Base-by-base conservation (phyloP, 35 echinoderm and acorn worm genomes). In the Apostichopus japonicus region DNA sequence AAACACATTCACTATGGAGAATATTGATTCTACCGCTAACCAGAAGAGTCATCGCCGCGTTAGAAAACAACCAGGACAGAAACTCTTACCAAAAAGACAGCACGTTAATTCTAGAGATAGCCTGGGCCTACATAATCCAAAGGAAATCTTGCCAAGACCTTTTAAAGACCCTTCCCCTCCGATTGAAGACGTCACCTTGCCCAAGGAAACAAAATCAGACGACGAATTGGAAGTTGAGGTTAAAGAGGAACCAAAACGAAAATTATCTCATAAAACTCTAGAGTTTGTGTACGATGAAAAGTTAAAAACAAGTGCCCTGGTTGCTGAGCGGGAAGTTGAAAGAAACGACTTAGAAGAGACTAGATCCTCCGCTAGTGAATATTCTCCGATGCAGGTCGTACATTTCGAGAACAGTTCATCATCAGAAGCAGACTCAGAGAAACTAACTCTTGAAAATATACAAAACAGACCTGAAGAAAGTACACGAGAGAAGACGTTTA, bases 241-340 rank as follows among this genome's bases (percentile, higher is more conserved):
- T 61, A 61, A 61, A 61, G 71, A 75, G 17, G 21, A 75, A 75
- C 71, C 13, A n/a, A 75, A 24, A 75, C 13, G 71, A 6, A 75
- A 75, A 19, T 19, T 75, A 75, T 75, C 71, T 75, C 71, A 75
- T 23, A 75, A 75, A 23, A 75, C 71, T n/a, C 71, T 75, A 1
- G 71, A 75, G n/a, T 75, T 75, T 75, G 71, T 75, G 16, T 75
- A 75, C 71, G 71, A 75, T 75, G 71, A 75, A 75, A 75, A 15
- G 17, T 23, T 21, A 23, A 75, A 75, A 75, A 75, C 71, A 23
- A 75, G 71, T 23, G 71, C 71, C n/a, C 1, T 75, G 0, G 71
- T 75, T 75, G 71, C 71, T 21, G 71, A 75, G 71, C 71, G 71
- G 6, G 71, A 75, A 75, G 71, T 75, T 0, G 71, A 15, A 15